Conservation (phyloP, 2,797 vertebrate species). For the Strix occidentalis region DNA sequence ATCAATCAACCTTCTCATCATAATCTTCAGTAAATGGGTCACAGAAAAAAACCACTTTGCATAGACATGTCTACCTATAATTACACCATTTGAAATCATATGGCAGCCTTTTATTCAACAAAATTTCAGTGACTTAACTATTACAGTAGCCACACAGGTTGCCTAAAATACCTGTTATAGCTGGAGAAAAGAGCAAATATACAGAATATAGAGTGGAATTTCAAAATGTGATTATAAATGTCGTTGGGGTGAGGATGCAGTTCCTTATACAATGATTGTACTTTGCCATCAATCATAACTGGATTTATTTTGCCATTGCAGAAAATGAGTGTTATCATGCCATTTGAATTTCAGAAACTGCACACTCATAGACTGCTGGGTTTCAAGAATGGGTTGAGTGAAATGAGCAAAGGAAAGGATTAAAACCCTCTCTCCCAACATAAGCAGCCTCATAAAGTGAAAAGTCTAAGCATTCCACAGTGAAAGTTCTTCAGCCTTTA, state of each 20-base stretch:
- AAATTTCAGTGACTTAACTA: conserved; percentile 55
- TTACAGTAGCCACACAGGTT: conserved; percentile 49
- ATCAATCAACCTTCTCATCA: conserved; percentile 20
- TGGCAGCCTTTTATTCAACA: conserved; percentile 67
- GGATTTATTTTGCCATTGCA: conserved; percentile 41
- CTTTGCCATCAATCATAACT: conserved; percentile 37
- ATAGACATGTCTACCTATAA: conserved; percentile 72
- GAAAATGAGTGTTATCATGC: not conserved
- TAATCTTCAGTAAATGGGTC: not conserved
- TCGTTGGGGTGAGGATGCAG: not conserved
- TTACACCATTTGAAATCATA: conserved; percentile 66
- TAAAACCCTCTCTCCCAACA: not conserved
- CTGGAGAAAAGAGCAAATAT: conserved; percentile 48
- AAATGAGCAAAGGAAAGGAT: conserved; percentile 8
- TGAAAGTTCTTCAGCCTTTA: conserved; percentile 14
- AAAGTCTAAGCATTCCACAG: not conserved
- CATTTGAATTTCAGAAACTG: not conserved
- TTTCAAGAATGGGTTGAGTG: not conserved
- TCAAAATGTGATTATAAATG: conserved; percentile 43
- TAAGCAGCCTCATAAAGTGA: not conserved
- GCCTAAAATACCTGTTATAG: conserved; percentile 38
- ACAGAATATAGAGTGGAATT: conserved; percentile 57
- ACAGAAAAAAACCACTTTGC: conserved; percentile 45
- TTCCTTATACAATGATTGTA: conserved; percentile 26
- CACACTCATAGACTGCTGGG: not conserved